These are phyloP conservation scores for Electrona antarctica DNA, from an alignment of 2,113 vertebrate genomes.

Conservation along the genomic window DNA sequence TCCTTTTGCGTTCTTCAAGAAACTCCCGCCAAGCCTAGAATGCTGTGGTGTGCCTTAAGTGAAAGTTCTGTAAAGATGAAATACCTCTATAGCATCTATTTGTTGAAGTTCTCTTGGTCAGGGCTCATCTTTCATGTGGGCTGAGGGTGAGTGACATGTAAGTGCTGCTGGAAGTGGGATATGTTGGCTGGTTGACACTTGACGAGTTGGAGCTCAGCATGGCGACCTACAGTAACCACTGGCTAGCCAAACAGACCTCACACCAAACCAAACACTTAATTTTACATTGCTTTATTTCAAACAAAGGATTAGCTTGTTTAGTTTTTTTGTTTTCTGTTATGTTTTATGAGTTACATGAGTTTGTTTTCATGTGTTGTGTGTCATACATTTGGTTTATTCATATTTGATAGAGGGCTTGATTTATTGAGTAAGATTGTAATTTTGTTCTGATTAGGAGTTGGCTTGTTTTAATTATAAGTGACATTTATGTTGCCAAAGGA, in stretches of 20 bases:
- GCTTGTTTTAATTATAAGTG: neutral
- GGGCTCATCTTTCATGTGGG: slow-evolving; percentile 2
- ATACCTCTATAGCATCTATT: slow-evolving; percentile 8
- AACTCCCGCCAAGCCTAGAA: slow-evolving; percentile 15
- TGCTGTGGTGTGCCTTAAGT: slow-evolving; percentile 3
- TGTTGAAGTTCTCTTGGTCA: slow-evolving; percentile 8
- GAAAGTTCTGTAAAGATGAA: slow-evolving; percentile 15
- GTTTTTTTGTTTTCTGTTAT: neutral
- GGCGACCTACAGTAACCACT: neutral
- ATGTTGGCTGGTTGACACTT: neutral
- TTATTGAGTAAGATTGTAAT: too few species aligned
- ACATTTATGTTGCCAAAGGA: too few species aligned
- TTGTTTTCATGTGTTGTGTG: neutral
- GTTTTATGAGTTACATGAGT: neutral
- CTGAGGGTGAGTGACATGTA: slow-evolving; percentile 2
- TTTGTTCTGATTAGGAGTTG: neutral
- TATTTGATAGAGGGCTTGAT: too few species aligned
- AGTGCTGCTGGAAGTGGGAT: neutral
- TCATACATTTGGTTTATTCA: neutral
- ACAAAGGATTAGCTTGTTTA: neutral
- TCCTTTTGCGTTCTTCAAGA: slow-evolving; percentile 1
- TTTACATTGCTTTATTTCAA: neutral
- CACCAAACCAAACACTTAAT: neutral
- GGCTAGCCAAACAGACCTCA: neutral
- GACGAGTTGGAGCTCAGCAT: neutral